Evolutionary conservation across 2,113 vertebrate genomes (phyloP).

Genomic region (Seriola quinqueradiata): DNA sequence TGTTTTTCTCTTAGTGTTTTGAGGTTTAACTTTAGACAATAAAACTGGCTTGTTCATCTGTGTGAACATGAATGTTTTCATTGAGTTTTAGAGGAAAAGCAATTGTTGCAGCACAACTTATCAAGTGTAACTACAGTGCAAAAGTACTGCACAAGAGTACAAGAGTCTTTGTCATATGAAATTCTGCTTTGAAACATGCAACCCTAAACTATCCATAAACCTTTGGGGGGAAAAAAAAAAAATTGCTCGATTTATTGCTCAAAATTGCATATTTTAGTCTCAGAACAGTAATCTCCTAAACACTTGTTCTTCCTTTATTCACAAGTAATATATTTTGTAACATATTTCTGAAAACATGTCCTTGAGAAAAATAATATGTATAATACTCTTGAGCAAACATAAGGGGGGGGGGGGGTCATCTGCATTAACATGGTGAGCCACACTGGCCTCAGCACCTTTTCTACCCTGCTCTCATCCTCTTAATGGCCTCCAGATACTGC

Average conservation of each 20-base stretch:
- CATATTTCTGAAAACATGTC: constrained; percentile 5
- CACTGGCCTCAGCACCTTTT: constrained; percentile 38
- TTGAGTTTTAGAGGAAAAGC: neutral
- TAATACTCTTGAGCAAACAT: constrained; percentile 20
- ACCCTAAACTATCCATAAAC: neutral
- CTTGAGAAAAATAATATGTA: neutral
- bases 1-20: no score
- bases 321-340: neutral
- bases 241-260: no score
- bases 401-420: constrained; percentile 18
- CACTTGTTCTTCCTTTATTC: neutral
- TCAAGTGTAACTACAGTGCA: neutral
- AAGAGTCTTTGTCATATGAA: neutral
- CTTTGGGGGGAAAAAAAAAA: neutral
- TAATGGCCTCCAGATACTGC: constrained; percentile 44
- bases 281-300: neutral
- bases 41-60: neutral
- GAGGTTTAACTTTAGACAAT: neutral
- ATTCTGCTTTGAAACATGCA: constrained; percentile 12
- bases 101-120: no score
- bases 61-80: neutral
- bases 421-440: constrained; percentile 39
- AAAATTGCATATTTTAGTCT: neutral
- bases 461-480: constrained; percentile 16
- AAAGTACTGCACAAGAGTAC: no score